Evolutionary conservation across 2,888 invertebrate genomes (phyloP), one percentile per base, ranked within the genome.

Genomic region (Drosophila picticornis): DNA sequence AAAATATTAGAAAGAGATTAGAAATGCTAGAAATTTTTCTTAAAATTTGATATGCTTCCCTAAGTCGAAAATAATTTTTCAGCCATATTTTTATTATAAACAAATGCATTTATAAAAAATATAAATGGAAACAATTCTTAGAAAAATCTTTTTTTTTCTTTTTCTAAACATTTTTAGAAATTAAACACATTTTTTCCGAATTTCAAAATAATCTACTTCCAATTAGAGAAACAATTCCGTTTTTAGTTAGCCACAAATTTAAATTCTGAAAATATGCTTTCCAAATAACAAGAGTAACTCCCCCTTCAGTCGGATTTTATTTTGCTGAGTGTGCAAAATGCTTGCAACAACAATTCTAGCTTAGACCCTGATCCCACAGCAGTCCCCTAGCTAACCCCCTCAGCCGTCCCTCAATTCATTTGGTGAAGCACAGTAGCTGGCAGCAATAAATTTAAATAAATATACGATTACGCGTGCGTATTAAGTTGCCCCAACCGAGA

Each of bases 381-480:
- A 29, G 19, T 27, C 16, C 27, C 32, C 9, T 19, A 19, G 9
- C 3, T 13, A 6, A 10, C n/a, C 19, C 16, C 10, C 3, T 10
- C 50, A 19, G 10, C 11, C 0, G 1, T 11, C 19, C 32, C 19
- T 1, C 16, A 19, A 48, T 36, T 52, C 53, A 71, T 43, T 62
- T 72, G 74, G 67, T 57, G 53, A 50, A 58, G 80, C 66, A 75
- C 73, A 73, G 76, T 85, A 79, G 84, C 86, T 86, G 84, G 74
- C 71, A 73, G 89, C 80, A 90, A 90, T 90, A 90, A 90, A 90
- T 90, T 90, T 90, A 91, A 90, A 90, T 90, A 90, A 91, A 91
- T 88, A 88, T 90, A 90, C 90, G 86, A 90, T 90, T 89, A 89
- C 87, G 89, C 83, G 89, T 90, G 87, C 89, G 89, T 88, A 88